Conservation (phyloP, 2,113 vertebrate species). For the Gymnorhina tibicen region DNA sequence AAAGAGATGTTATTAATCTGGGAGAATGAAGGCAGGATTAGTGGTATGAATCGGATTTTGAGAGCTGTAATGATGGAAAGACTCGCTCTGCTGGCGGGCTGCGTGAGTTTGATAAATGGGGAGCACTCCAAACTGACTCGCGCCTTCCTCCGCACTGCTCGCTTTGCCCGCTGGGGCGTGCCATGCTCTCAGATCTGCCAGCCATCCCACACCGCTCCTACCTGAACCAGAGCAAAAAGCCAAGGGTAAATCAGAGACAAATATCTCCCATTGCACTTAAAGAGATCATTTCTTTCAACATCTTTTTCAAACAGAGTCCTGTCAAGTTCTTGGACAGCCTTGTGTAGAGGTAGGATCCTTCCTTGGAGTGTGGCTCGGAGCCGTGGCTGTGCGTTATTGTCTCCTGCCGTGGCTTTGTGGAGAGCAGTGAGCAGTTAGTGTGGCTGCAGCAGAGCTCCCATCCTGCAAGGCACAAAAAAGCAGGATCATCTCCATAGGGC, state of each 20-base stretch:
- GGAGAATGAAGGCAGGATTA: slow-evolving; percentile 99
- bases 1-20: slow-evolving; percentile 99
- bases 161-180: slow-evolving; percentile 87
- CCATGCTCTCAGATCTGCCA: slow-evolving; percentile 85
- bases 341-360: slow-evolving; percentile 46
- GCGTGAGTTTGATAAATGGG: slow-evolving; percentile 99
- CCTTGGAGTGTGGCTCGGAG: background rate
- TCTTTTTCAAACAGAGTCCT: slow-evolving; percentile 74
- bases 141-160: slow-evolving; percentile 80
- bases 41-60: slow-evolving; percentile 99
- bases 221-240: slow-evolving; percentile 83
- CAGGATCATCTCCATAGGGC: background rate
- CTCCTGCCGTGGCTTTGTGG: background rate
- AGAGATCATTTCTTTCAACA: slow-evolving; percentile 83
- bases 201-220: slow-evolving; percentile 80
- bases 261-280: slow-evolving; percentile 79
- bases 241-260: slow-evolving; percentile 86
- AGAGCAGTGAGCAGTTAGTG: background rate
- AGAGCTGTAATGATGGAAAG: slow-evolving; percentile 99
- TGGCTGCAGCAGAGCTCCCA: background rate
- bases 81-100: slow-evolving; percentile 99
- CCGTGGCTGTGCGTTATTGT: background rate
- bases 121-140: slow-evolving; percentile 90
- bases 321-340: slow-evolving; percentile 67
- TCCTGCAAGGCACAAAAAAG: background rate